Base-by-base conservation (phyloP, 1,140 invertebrate species). In the Neuroterus valhalla region DNA sequence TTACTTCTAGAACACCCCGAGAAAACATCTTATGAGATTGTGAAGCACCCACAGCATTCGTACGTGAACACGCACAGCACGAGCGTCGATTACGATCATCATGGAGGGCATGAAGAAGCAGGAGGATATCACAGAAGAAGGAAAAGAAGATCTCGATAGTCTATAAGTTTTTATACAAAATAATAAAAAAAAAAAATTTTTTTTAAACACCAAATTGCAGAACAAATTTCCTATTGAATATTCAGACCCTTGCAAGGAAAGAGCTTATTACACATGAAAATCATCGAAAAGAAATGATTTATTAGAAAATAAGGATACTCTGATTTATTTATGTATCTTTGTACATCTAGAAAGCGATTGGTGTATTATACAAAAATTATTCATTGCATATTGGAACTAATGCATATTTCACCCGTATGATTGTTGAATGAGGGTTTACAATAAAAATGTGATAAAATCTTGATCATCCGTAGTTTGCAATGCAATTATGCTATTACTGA, bases 11-110 rank as follows among this genome's bases (percentile, higher is more conserved):
- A 87, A 50, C 80, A 84, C 44, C 80, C 81, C 66, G 94, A 95
- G 82, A 96, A 95, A 85, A 96, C 94, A 2, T 95, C 95, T 14
- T 95, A 95, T 81, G 95, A 96, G 88, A 95, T 96, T 83, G 93
- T 96, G 17, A 96, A 96, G 85, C 94, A 95, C 88, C 95, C 95
- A n/a, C 93, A 95, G 79, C 93, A 95, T 68, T 94, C 93, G 46
- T 93, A 94, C 85, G 92, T 92, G 79, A 94, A 96, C 78, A 93
- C 94, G 4, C 95, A 96, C 82, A 95, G 94, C 1, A 92, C 93
- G 14, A 94, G 94, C 85, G 93, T 94, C 75, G 94, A 94, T 50
- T 92, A 92, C 68, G 92, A 92, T 78, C 92, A 94, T 76, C 92
- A 93, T 79, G 93, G 93, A 84, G 93, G 93, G 84, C 92, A 82